Evolutionary conservation across 64 coral and sea anemone genomes (phyloP).

Genomic region (Pocillopora verrucosa): DNA sequence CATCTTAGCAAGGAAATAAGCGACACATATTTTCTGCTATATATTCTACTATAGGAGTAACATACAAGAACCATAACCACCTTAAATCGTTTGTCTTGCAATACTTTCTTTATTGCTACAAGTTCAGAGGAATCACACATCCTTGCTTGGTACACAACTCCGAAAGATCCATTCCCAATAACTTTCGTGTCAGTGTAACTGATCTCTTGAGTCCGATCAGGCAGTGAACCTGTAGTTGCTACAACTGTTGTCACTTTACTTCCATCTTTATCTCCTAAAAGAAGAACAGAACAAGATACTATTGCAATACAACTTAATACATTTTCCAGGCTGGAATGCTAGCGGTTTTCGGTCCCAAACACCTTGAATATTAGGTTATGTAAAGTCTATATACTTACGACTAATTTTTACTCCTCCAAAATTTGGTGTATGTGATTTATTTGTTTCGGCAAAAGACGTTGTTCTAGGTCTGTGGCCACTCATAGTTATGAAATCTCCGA

Average conservation of each 20-base stretch:
- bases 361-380: constrained; percentile 51
- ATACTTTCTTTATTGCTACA: constrained; percentile 98
- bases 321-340: neutral
- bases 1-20: constrained; percentile 14
- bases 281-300: constrained; percentile 38
- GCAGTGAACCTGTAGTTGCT: constrained; percentile 94
- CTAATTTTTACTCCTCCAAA: constrained; percentile 98
- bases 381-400: constrained; percentile 79
- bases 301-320: neutral
- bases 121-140: constrained; percentile 90
- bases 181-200: constrained; percentile 99
- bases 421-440: constrained; percentile 79
- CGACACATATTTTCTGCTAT: neutral
- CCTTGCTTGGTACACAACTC: constrained; percentile 98
- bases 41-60: neutral
- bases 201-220: constrained; percentile 99
- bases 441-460: constrained; percentile 97
- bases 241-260: constrained; percentile 96
- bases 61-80: constrained; percentile 45
- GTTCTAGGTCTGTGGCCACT: constrained; percentile 97
- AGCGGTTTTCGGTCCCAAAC: constrained; percentile 4
- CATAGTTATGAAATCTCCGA: constrained; percentile 79
- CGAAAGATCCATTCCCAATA: constrained; percentile 99
- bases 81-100: constrained; percentile 99
- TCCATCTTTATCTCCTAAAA: constrained; percentile 99